These are phyloP conservation scores for Streptopelia turtur DNA, from an alignment of 2,797 vertebrate species.

Conservation along the genomic window DNA sequence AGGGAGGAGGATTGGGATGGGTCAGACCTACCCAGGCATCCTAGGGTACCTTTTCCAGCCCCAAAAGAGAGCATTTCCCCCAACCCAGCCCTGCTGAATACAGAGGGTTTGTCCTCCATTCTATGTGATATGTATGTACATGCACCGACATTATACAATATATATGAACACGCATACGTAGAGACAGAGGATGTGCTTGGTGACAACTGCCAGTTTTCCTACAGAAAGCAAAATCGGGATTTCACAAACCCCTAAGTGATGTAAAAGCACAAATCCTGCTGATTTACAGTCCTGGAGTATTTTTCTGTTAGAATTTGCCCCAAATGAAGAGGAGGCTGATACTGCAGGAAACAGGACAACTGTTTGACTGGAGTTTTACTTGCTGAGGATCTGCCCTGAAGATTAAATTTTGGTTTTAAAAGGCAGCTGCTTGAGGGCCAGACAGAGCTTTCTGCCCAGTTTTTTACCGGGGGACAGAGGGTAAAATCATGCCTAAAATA, in stretches of 20 bases:
- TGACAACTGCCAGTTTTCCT: not conserved
- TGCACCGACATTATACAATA: accelerated
- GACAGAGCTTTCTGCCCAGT: not conserved
- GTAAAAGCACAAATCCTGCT: not conserved
- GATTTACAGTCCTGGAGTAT: not conserved
- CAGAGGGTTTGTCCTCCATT: not conserved
- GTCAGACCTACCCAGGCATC: not conserved
- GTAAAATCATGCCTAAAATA: not conserved
- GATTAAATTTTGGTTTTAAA: not conserved
- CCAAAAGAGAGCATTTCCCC: not conserved
- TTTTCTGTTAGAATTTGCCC: not conserved
- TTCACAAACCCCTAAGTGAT: not conserved
- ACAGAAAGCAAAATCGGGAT: not conserved
- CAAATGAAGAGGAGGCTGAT: not conserved
- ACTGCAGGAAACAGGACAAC: accelerated
- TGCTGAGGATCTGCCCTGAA: not conserved
- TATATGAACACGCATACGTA: accelerated
- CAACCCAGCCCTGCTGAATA: accelerated
- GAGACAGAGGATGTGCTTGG: not conserved
- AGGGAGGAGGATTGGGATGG: not conserved
- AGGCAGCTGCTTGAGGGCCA: not conserved
- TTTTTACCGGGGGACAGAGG: not conserved
- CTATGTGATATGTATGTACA: accelerated
- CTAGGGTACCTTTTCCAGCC: not conserved
- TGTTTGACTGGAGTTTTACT: not conserved